These are phyloP conservation scores for Morone chrysops DNA, from an alignment of 2,113 vertebrate genomes.

Conservation along the genomic window DNA sequence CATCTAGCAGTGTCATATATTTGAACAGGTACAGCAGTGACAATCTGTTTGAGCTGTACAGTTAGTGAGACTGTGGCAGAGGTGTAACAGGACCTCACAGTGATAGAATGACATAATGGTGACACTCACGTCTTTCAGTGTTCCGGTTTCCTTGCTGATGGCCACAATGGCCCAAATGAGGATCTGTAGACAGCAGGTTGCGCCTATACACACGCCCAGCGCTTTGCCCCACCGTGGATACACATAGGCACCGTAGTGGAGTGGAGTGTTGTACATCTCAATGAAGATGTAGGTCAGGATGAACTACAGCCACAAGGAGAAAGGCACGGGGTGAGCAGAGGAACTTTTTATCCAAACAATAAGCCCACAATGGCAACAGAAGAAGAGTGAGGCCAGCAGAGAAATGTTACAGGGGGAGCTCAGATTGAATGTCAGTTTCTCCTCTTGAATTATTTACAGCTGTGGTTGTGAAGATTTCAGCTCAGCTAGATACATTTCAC, in stretches of 20 bases:
- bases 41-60: neutral
- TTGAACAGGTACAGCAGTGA: neutral
- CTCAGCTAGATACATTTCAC: slow-evolving; percentile 22
- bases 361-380: neutral
- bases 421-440: slow-evolving; percentile 55
- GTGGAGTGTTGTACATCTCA: slow-evolving; percentile 84
- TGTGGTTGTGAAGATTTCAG: slow-evolving; percentile 15
- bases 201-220: slow-evolving; percentile 85
- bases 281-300: slow-evolving; percentile 88
- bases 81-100: slow-evolving; percentile 23
- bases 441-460: slow-evolving; percentile 54
- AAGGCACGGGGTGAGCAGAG: slow-evolving; percentile 18
- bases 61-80: neutral
- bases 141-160: slow-evolving; percentile 85
- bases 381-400: neutral
- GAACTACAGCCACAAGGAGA: slow-evolving; percentile 77
- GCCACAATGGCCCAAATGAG: slow-evolving; percentile 86
- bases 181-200: slow-evolving; percentile 86
- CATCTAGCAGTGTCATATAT: neutral
- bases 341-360: slow-evolving; percentile 14
- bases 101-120: slow-evolving; percentile 16
- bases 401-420: slow-evolving; percentile 22
- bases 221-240: slow-evolving; percentile 86
- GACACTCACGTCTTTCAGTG: slow-evolving; percentile 84
- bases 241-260: slow-evolving; percentile 83